Percentiles rank a stretch among this genome's conserved stretches.
phyloP scores from a whole-genome alignment of 2,888 invertebrate genomes.

The Salpingus planirostris region DNA sequence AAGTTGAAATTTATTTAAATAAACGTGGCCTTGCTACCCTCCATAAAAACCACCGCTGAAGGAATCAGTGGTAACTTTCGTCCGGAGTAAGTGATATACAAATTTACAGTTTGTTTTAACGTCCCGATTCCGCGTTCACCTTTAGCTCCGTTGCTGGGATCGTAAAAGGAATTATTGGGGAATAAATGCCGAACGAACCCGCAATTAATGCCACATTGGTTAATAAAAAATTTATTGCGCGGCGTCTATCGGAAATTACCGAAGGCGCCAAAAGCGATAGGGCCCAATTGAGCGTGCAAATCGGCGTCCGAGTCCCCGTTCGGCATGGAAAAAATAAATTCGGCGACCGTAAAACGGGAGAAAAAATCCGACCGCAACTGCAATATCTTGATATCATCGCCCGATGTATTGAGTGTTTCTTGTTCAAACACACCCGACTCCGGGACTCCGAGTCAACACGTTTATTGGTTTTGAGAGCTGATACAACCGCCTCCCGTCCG shows the following conservation, averaged over 20 bases:
- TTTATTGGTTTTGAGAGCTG: slow-evolving; percentile 31
- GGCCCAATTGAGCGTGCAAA: too few species aligned
- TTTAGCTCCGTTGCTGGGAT: too few species aligned
- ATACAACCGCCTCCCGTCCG: slow-evolving; percentile 28
- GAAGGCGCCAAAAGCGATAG: not conserved
- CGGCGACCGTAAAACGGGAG: too few species aligned
- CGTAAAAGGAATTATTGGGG: slow-evolving; percentile 1
- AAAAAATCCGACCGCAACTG: too few species aligned
- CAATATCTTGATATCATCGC: slow-evolving; percentile 9
- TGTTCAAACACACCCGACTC: slow-evolving; percentile 27
- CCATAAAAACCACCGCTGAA: too few species aligned
- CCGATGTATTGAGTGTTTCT: slow-evolving; percentile 21
- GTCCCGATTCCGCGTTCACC: not conserved
- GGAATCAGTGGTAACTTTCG: too few species aligned
- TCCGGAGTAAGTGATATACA: too few species aligned
- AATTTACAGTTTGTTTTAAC: too few species aligned
- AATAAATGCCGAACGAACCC: slow-evolving; percentile 1
- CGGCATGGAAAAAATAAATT: too few species aligned
- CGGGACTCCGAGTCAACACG: slow-evolving; percentile 32
- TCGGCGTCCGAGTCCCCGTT: too few species aligned
- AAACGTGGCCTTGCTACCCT: too few species aligned
- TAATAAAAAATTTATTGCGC: slow-evolving; percentile 2
- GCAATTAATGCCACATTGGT: not conserved
- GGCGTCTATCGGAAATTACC: not conserved
- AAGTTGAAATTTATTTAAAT: too few species aligned